Base-by-base conservation (phyloP, 2,888 invertebrate species). In the Polietes domitor region DNA sequence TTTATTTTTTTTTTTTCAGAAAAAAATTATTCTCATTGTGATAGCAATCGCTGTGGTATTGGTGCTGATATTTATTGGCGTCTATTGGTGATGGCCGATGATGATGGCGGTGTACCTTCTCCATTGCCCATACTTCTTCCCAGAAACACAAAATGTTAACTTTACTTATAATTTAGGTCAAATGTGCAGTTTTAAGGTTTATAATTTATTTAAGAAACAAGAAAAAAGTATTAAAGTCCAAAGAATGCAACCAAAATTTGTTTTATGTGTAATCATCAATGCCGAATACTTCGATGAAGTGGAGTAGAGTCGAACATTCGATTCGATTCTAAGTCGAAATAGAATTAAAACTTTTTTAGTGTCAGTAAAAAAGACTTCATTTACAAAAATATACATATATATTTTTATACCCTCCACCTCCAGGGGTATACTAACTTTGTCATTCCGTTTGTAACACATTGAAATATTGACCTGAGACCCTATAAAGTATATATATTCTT, bases 1-100 rank as follows among this genome's bases (percentile, higher is more conserved):
- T 41, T 1, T 9, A 58, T 37, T 61, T 28, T 65, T 76, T 77
- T 78, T 68, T 68, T 91, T 90, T 21, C 88, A 91, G 91, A 91
- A 90, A 89, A 91, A 91, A 85, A 88, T 91, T 80, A 89, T 89
- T 85, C 85, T 91, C 82, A 87, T 91, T 85, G 86, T 83, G 28
- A 89, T 90, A 85, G 87, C 89, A 78, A 85, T 88, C 43, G 86
- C 84, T 77, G 86, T 90, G 72, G 71, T 90, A 63, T 47, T 90
- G 87, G 85, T 90, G 81, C 87, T 90, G 86, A 83, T 90, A 76
- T 87, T 90, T 82, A 86, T 90, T 82, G 90, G 88, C 87, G 86
- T 89, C 86, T 89, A 87, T 89, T 89, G 90, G 88, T 90, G 86
- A 90, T 83, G 63, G 12, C 26, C 47, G 32, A 17, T 32, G 63